Evolutionary conservation across 64 coral and sea anemone genomes (phyloP), one percentile per base, ranked within the genome.

Genomic region (Montipora sp.): DNA sequence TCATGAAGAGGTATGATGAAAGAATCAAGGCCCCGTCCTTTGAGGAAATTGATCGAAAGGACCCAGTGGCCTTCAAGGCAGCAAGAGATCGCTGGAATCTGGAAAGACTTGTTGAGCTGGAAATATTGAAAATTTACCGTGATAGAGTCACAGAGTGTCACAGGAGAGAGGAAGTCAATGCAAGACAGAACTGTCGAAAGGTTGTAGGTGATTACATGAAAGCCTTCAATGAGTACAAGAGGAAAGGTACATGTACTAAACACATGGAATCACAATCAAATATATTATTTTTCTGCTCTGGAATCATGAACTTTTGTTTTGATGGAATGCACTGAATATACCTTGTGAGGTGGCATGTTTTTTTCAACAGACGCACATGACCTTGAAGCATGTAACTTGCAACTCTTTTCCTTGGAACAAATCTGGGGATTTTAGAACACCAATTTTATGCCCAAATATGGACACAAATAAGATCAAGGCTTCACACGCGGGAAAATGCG

Each of bases 21-120:
- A 87, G 79, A 50, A 83, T 94, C 16, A 93, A 92, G 83, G 83
- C 93, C 36, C 94, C 98, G 24, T 94, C 94, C 27, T 99, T 99
- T 96, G 98, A 99, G 16, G 98, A 99, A 79, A 99, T 99, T 80
- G 98, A 99, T 77, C 72, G 98, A 2, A 91, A 49, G 24, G 98
- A 99, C 75, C 98, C 98, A 51, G 94, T 99, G 53, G 92, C 94
- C 18, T 99, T 99, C 89, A 24, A 89, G 6, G 89, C 89, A 74
- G 98, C 98, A 77, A 89, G 95, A 59, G 98, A 96, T 19, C 95
- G 96, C 19, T 99, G 98, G 98, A 94, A 91, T 45, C 53, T 96
- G 18, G 98, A 99, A 57, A 93, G 95, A 46, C 51, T 96, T 57
- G 92, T 99, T 15, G 94, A 99, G 57, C 44, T 96, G 58, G 98